Percentiles rank a stretch among this genome's conserved stretches.
Conservation (phyloP, 2,888 invertebrate genomes). For the Panorpa germanica region DNA sequence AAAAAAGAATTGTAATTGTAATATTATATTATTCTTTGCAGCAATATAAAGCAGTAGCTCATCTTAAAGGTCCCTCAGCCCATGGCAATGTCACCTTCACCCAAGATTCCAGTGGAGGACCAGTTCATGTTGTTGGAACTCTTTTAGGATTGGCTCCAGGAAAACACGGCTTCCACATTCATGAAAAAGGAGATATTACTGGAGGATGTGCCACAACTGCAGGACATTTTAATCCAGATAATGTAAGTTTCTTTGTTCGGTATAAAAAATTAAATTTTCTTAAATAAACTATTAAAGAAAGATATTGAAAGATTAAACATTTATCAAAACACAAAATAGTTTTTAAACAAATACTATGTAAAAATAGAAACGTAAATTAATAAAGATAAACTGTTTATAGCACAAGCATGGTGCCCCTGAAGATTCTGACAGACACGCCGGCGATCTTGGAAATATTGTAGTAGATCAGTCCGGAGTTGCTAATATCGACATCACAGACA, state of each 20-base stretch:
- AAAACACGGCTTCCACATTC: slow-evolving; percentile 57
- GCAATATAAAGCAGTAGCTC: slow-evolving; percentile 22
- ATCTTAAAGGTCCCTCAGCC: slow-evolving; percentile 18
- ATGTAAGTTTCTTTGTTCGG: slow-evolving; percentile 27
- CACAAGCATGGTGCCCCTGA: slow-evolving; percentile 54
- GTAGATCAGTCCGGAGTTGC: slow-evolving; percentile 38
- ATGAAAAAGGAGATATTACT: slow-evolving; percentile 51
- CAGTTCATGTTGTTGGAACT: slow-evolving; percentile 36
- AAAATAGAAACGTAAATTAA: too few relatives aligned
- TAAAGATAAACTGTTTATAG: slow-evolving; percentile 31
- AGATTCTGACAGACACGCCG: slow-evolving; percentile 54
- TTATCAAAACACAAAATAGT: too few relatives aligned
- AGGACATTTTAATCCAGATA: slow-evolving; percentile 62
- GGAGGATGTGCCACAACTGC: slow-evolving; percentile 48
- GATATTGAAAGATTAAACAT: too few relatives aligned
- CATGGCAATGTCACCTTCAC: slow-evolving; percentile 34
- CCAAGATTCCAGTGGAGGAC: slow-evolving; percentile 31
- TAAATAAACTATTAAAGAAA: too few relatives aligned
- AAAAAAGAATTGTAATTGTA: too few relatives aligned
- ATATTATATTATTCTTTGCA: too few relatives aligned
- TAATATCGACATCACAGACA: slow-evolving; percentile 38
- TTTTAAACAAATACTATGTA: slow-evolving; percentile 6
- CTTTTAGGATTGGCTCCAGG: slow-evolving; percentile 40
- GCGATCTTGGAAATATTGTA: slow-evolving; percentile 70
- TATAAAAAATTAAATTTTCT: too few relatives aligned